A percentile compares a stretch with the other conserved stretches of the same genome.
These are phyloP conservation scores for Pseudeuparius sepicola DNA, from an alignment of 2,888 invertebrate species.

Conservation along the genomic window DNA sequence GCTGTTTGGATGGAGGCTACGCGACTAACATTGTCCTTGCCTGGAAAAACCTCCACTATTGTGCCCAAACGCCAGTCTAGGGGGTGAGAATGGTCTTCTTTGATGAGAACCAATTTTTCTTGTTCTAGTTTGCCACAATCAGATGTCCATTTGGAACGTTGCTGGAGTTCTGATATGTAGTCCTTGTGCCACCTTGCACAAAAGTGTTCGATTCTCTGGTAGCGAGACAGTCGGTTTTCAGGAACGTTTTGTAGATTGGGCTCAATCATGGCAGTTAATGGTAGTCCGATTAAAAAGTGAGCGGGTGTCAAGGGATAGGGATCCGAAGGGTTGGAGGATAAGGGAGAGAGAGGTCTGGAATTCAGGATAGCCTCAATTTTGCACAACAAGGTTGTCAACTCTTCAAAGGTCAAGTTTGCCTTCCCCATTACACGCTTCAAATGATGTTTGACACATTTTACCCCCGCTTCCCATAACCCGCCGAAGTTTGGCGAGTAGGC, in stretches of 20 bases:
- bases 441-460: neutral
- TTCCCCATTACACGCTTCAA: neutral
- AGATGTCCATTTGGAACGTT: neutral
- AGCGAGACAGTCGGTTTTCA: neutral
- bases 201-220: neutral
- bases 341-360: constrained; percentile 1
- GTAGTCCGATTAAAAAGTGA: neutral
- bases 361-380: constrained; percentile 1
- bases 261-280: neutral
- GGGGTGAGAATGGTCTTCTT: neutral
- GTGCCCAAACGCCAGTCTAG: neutral
- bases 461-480: constrained; percentile 2
- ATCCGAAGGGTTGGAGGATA: neutral
- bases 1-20: neutral
- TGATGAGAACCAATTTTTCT: constrained; percentile 1
- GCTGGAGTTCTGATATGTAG: neutral
- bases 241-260: neutral
- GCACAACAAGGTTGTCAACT: neutral
- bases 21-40: neutral
- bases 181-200: neutral
- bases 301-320: neutral
- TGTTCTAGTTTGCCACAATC: neutral
- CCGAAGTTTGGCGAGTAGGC: no score
- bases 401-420: neutral
- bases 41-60: neutral